Conservation (phyloP, 2,113 vertebrate genomes). For the Prietella phreatophila region DNA sequence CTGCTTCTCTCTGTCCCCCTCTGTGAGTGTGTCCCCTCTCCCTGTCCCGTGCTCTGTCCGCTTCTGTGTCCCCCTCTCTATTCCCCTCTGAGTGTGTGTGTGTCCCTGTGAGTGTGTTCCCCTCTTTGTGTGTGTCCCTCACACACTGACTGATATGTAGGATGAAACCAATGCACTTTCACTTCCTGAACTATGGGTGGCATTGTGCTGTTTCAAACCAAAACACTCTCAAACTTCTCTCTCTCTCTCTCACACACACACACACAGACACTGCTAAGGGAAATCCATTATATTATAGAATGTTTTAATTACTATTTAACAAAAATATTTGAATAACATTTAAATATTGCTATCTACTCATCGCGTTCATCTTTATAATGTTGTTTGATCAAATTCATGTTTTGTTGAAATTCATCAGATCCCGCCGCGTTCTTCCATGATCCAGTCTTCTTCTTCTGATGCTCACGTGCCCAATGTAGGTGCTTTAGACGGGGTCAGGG, state of each 20-base stretch:
- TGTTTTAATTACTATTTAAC: neutral
- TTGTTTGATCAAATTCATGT: too few relatives aligned
- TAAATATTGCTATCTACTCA: neutral
- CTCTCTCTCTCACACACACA: neutral
- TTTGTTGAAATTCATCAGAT: too few relatives aligned
- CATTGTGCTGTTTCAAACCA: constrained; percentile 5
- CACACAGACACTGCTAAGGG: neutral
- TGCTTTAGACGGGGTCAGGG: too few relatives aligned
- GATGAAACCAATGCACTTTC: neutral
- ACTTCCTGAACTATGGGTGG: neutral
- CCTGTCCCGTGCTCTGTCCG: neutral
- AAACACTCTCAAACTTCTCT: neutral
- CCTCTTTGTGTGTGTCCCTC: neutral
- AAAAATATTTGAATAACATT: too few relatives aligned
- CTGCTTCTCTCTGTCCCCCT: neutral
- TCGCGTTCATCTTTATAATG: neutral
- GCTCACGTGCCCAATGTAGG: too few relatives aligned
- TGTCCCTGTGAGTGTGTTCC: too few relatives aligned
- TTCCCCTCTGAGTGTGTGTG: too few relatives aligned
- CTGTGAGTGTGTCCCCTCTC: too few relatives aligned
- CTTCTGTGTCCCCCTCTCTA: neutral
- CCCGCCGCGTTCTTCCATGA: too few relatives aligned
- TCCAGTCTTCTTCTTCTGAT: too few relatives aligned
- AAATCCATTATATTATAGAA: neutral
- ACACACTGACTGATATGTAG: neutral